phyloP scores from a whole-genome alignment of 2,113 vertebrate species.

The Tichodroma muraria region DNA sequence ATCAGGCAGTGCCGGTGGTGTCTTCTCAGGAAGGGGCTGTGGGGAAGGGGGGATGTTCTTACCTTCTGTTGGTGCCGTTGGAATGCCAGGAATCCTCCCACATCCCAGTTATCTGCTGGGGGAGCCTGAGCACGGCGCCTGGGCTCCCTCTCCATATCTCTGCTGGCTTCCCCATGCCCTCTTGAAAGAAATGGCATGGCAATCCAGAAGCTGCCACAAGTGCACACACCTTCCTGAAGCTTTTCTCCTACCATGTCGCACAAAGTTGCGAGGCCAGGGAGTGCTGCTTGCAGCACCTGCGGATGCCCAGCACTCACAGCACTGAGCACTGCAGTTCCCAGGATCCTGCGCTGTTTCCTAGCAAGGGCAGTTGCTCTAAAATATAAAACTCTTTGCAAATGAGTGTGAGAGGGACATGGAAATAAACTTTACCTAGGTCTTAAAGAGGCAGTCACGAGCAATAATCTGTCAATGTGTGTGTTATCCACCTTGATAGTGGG shows the following conservation, averaged over 20 bases:
- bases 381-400: background rate
- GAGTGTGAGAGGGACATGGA: background rate
- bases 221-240: background rate
- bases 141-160: background rate
- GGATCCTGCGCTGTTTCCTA: background rate
- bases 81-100: conserved; percentile 53
- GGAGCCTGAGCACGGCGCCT: background rate
- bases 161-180: background rate
- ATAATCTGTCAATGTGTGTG: rapidly evolving
- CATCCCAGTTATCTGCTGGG: background rate
- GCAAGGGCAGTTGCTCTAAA: background rate
- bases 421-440: background rate
- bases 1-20: background rate
- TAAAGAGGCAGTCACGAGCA: background rate
- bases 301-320: background rate
- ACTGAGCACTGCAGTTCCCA: rapidly evolving
- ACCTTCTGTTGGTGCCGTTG: background rate
- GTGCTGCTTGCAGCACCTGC: rapidly evolving
- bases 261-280: background rate
- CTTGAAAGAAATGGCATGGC: background rate
- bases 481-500: background rate
- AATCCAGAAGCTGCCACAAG: background rate
- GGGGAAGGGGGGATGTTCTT: background rate
- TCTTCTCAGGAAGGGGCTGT: background rate
- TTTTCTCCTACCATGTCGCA: background rate